Base-by-base conservation (phyloP, 2,888 invertebrate genomes). In the Lottia gigantea region DNA sequence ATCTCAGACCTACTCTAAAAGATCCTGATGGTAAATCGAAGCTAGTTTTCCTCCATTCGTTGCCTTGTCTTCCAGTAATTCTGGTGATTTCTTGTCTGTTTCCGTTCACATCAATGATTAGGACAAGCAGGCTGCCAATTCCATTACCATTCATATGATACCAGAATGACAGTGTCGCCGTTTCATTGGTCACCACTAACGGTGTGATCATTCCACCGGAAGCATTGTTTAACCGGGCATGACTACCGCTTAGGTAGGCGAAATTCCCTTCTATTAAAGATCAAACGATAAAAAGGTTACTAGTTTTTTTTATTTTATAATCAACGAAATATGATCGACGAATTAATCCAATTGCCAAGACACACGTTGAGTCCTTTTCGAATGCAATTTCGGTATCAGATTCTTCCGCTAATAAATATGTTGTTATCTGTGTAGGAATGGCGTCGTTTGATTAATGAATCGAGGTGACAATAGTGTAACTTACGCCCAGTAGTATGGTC, bases 111-210 rank as follows among this genome's bases (percentile, higher is more conserved):
- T 31, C 49, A 26, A 66, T 19, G 15, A 47, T 15, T 8, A 16
- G 8, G 16, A 66, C 49, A 46, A 47, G n/a, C 19, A 67, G 46
- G 16, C 26, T 62, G 45, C 67, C 67, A 19, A 67, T 62, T 46
- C 67, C 67, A n/a, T 31, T 62, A 4, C 69, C 69, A 40, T 69
- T 69, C 69, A 69, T 69, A 19, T 64, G 40, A 64, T 69, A 69
- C 69, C 69, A 69, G 16, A 69, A 40, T 19, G 46, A 45, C 46
- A 69, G 19, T 23, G 47, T 25, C 16, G 40, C n/a, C 3, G 26
- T 26, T 19, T 25, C n/a, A 15, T 6, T 49, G 19, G 64, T 40
- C n/a, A 64, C 40, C 16, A 69, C n/a, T 45, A 63, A 16, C 16
- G 46, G 55, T 12, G 47, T 64, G 7, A 64, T 31, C 40, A 69